These are phyloP conservation scores for Psittacula echo DNA, from an alignment of 2,797 vertebrate genomes.

Conservation along the genomic window DNA sequence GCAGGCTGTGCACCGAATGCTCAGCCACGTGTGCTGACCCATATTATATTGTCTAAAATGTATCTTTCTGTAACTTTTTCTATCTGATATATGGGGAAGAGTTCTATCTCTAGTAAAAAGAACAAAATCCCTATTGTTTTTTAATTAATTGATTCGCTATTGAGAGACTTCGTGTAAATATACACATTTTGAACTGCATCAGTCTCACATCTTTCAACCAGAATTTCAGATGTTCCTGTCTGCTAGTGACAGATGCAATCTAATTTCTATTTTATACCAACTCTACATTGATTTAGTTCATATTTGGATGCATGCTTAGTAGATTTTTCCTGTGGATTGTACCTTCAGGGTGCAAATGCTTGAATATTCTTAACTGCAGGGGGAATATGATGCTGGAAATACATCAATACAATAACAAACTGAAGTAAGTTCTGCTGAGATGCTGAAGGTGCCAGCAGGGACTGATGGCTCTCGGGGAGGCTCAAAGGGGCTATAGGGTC, in stretches of 20 bases:
- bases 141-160: background rate
- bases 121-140: background rate
- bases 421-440: background rate
- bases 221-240: background rate
- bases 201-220: background rate
- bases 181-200: background rate
- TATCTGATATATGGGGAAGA: background rate
- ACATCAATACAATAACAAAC: background rate
- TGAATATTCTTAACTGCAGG: background rate
- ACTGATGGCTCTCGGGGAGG: fast-evolving
- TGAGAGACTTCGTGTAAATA: background rate
- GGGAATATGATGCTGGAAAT: background rate
- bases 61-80: background rate
- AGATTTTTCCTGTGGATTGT: background rate
- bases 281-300: background rate
- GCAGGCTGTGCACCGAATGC: background rate
- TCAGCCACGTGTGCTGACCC: background rate
- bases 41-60: background rate
- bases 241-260: background rate
- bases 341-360: background rate
- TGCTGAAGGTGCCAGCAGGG: background rate
- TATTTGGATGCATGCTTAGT: background rate
- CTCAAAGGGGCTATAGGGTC: fast-evolving
- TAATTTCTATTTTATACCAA: background rate
- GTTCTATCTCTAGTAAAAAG: background rate